These are phyloP conservation scores for Scelioninae gen. 2 DNA, from an alignment of 2,888 invertebrate species.

Conservation along the genomic window DNA sequence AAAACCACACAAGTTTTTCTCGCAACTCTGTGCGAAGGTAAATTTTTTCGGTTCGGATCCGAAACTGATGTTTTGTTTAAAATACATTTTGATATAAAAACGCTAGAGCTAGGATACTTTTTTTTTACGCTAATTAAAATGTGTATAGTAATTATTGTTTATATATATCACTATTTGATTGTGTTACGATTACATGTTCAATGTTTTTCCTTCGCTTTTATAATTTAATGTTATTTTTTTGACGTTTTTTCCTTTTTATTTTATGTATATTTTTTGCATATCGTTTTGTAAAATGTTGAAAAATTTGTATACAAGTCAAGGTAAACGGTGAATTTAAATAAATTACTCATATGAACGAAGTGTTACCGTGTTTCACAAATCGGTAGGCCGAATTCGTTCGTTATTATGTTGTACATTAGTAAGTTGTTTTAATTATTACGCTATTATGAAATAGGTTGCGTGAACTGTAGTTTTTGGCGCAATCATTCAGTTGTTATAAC, in stretches of 20 bases:
- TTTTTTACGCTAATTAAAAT: constrained; percentile 22
- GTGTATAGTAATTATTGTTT: constrained; percentile 35
- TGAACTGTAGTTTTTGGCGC: too few relatives aligned
- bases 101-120: constrained; percentile 19
- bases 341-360: not conserved
- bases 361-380: constrained; percentile 1
- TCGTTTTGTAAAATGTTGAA: not conserved
- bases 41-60: not conserved
- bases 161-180: constrained; percentile 29
- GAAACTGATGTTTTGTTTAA: not conserved
- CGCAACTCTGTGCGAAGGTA: not conserved
- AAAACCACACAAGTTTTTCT: constrained; percentile 27
- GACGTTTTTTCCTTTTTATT: too few relatives aligned
- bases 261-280: constrained; percentile 1
- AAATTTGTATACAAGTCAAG: not conserved
- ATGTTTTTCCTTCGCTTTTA: not conserved
- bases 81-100: constrained; percentile 4
- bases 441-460: too few relatives aligned
- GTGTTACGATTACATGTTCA: constrained; percentile 21
- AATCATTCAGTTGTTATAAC: too few relatives aligned
- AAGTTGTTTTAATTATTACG: too few relatives aligned
- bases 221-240: too few relatives aligned
- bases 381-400: constrained; percentile 19
- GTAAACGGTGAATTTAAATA: constrained; percentile 1
- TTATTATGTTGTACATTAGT: constrained; percentile 6